Evolutionary conservation across 2,888 invertebrate genomes (phyloP).

Genomic region (Aporophyla lueneburgensis): DNA sequence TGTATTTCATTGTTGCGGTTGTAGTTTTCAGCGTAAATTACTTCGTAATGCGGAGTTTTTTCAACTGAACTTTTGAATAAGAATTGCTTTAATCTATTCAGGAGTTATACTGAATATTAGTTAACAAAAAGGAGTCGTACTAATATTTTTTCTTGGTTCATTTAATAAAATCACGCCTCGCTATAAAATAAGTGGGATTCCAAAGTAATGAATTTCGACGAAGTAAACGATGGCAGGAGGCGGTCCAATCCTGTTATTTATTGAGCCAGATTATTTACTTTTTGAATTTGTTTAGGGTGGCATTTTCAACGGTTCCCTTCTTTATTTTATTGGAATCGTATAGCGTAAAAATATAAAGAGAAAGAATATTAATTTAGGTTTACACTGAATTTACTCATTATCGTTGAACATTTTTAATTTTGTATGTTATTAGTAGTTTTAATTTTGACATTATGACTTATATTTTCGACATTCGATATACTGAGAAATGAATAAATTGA

Average conservation of each 20-base stretch:
- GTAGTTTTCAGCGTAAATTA: constrained; percentile 14
- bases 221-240: constrained; percentile 36
- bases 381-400: not conserved
- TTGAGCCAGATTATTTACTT: constrained; percentile 43
- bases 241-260: constrained; percentile 50
- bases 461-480: too few relatives aligned
- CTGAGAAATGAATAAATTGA: too few relatives aligned
- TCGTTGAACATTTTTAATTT: not conserved
- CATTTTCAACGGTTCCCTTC: not conserved
- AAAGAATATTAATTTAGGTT: not conserved
- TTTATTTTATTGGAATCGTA: not conserved
- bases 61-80: not conserved
- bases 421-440: too few relatives aligned
- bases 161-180: constrained; percentile 45
- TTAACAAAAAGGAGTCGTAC: not conserved
- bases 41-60: constrained; percentile 8
- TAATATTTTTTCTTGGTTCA: constrained; percentile 25
- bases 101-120: not conserved
- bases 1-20: constrained; percentile 29
- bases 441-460: too few relatives aligned
- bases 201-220: constrained; percentile 46
- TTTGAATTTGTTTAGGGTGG: constrained; percentile 23
- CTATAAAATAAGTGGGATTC: constrained; percentile 55
- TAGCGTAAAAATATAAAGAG: not conserved
- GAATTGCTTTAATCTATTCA: not conserved